These are phyloP conservation scores for Synergus itoensis DNA, from an alignment of 2,888 invertebrate species.

Conservation along the genomic window DNA sequence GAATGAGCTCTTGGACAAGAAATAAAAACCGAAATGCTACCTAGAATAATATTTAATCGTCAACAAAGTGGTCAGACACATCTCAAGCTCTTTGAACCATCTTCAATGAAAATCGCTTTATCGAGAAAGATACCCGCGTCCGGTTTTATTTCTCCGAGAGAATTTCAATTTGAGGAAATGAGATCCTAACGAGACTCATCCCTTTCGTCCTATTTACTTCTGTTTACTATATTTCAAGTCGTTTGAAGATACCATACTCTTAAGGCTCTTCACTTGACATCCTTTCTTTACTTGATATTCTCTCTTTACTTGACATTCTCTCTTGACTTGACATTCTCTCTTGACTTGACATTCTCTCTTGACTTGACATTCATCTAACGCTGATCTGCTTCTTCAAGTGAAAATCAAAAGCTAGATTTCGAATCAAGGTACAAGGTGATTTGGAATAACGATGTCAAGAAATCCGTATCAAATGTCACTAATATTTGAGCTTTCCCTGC, in stretches of 20 bases:
- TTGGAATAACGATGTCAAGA: not conserved
- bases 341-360: too few relatives aligned
- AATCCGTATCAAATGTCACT: not conserved
- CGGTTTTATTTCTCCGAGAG: not conserved
- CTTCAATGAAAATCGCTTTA: conserved; percentile 31
- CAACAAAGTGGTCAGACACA: conserved; percentile 35
- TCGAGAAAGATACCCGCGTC: not conserved
- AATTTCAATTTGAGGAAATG: conserved; percentile 16
- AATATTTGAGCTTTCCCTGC: not conserved
- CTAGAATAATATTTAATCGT: conserved; percentile 35
- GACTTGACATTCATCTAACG: not conserved
- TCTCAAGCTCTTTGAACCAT: conserved; percentile 3
- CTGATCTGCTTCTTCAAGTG: not conserved
- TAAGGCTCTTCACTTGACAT: not conserved
- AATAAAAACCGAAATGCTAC: conserved; percentile 32
- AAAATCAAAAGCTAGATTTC: not conserved
- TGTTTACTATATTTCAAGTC: not conserved
- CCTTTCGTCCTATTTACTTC: conserved; percentile 12
- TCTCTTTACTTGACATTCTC: too few relatives aligned
- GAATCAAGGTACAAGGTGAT: not conserved
- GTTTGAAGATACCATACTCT: not conserved
- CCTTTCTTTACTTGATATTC: too few relatives aligned
- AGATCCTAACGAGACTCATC: conserved; percentile 10
- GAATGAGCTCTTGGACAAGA: not conserved
- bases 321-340: too few relatives aligned